Evolutionary conservation across 2,797 vertebrate species (phyloP).

Genomic region (Gymnoscopelus microlampas): DNA sequence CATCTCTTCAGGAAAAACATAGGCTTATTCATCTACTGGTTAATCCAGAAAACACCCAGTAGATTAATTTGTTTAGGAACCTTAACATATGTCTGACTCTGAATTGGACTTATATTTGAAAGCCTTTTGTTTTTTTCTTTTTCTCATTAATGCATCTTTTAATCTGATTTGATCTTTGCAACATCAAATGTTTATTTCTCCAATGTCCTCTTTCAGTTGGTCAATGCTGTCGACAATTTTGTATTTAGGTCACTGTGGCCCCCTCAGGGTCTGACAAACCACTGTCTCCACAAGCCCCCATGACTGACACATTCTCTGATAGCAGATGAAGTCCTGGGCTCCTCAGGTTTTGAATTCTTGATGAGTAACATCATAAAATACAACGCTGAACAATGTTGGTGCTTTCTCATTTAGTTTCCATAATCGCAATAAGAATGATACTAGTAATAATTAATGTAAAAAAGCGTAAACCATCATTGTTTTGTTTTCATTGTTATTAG

Average conservation of each 20-base stretch:
- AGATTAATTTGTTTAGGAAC: no score
- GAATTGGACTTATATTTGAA: neutral
- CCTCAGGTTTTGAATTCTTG: constrained; percentile 78
- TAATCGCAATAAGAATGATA: neutral
- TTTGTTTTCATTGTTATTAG: neutral
- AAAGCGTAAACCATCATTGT: neutral
- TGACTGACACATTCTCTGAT: constrained; percentile 84
- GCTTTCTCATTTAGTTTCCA: constrained; percentile 29
- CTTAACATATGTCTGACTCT: no score
- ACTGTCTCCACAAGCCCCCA: constrained; percentile 73
- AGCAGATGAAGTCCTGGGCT: constrained; percentile 73
- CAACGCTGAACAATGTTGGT: constrained; percentile 62
- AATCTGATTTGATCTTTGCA: constrained; percentile 27
- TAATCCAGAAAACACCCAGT: neutral
- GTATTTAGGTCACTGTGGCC: constrained; percentile 83
- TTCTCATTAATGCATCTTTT: constrained; percentile 19
- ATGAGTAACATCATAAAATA: constrained; percentile 77
- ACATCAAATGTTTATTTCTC: constrained; percentile 62
- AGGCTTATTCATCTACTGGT: neutral
- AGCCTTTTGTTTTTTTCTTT: constrained; percentile 11
- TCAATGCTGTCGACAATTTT: constrained; percentile 78
- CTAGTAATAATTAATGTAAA: neutral
- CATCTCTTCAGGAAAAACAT: constrained; percentile 1
- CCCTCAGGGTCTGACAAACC: constrained; percentile 80
- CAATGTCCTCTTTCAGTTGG: constrained; percentile 54